Conservation (phyloP, 2,888 invertebrate species). For the Epicampocera succincta region DNA sequence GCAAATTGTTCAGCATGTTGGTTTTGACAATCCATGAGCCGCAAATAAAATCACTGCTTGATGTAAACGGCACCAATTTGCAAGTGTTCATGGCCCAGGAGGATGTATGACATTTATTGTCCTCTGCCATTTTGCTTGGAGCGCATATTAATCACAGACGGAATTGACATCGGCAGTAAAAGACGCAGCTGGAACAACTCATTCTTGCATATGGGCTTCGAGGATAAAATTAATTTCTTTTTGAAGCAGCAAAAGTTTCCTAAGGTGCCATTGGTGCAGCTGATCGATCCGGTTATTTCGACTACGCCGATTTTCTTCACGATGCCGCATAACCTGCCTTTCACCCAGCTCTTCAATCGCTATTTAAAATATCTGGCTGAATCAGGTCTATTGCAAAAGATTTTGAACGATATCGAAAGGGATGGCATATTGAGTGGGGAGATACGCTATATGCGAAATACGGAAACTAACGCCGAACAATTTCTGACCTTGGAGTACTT, state of each 20-base stretch:
- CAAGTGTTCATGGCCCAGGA: neutral
- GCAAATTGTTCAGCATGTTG: constrained; percentile 53
- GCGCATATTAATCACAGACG: constrained; percentile 11
- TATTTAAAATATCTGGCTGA: constrained; percentile 25
- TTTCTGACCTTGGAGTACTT: constrained; percentile 62
- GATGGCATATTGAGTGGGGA: constrained; percentile 44
- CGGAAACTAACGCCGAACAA: neutral
- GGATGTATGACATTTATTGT: constrained; percentile 16
- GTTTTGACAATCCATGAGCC: constrained; percentile 42
- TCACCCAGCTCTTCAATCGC: constrained; percentile 51
- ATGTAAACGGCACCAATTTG: constrained; percentile 23
- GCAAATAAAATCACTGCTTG: constrained; percentile 33
- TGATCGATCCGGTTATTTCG: constrained; percentile 1
- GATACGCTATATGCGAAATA: constrained; percentile 14
- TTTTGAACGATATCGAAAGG: neutral
- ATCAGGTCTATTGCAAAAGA: constrained; percentile 28
- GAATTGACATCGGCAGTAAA: constrained; percentile 36
- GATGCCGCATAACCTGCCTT: constrained; percentile 51
- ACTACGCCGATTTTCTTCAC: constrained; percentile 30
- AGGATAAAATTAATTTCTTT: constrained; percentile 40
- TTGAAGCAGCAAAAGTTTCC: constrained; percentile 41
- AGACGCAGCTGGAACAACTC: constrained; percentile 41
- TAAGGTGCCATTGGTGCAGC: constrained; percentile 30
- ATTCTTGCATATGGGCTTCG: constrained; percentile 23
- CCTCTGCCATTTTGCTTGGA: neutral